These are phyloP conservation scores for Cephus cinctus DNA, from an alignment of 1,140 invertebrate genomes.

Conservation along the genomic window DNA sequence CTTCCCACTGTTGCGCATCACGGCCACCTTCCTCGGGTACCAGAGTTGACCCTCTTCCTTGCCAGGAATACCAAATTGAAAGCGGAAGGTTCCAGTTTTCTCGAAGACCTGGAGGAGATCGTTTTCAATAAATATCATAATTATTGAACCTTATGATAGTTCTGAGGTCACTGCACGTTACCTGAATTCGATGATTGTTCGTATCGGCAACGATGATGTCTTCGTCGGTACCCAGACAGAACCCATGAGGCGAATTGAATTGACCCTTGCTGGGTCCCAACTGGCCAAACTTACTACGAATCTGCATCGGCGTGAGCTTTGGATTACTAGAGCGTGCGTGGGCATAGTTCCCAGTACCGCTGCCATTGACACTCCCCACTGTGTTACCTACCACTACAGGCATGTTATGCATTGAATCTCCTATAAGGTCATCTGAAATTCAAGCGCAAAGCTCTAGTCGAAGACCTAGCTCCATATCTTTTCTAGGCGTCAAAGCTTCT, in stretches of 20 bases:
- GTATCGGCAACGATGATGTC: conserved; percentile 96
- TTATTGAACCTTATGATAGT: conserved; percentile 12
- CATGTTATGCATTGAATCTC: conserved; percentile 51
- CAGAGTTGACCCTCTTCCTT: conserved; percentile 95
- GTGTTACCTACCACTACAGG: conserved; percentile 38
- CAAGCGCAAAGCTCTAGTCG: conserved; percentile 2
- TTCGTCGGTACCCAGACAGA: conserved; percentile 91
- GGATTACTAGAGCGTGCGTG: conserved; percentile 63
- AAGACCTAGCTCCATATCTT: no score
- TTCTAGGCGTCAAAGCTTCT: no score
- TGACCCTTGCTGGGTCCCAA: conserved; percentile 88
- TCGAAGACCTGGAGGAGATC: conserved; percentile 72
- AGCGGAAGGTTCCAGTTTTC: conserved; percentile 84
- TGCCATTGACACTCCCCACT: conserved; percentile 38
- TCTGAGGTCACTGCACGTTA: conserved; percentile 44
- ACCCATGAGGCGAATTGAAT: conserved; percentile 96
- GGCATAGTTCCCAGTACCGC: conserved; percentile 55
- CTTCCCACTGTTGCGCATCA: conserved; percentile 82
- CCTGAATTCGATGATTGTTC: conserved; percentile 93
- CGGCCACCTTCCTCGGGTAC: conserved; percentile 95
- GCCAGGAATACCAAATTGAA: conserved; percentile 86
- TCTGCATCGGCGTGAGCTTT: conserved; percentile 79
- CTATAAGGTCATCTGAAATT: conserved; percentile 46
- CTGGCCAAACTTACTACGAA: conserved; percentile 90
- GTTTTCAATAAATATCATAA: conserved; percentile 12